Evolutionary conservation across 1,140 invertebrate genomes (phyloP).

Genomic region (Leguminivora glycinivorella): DNA sequence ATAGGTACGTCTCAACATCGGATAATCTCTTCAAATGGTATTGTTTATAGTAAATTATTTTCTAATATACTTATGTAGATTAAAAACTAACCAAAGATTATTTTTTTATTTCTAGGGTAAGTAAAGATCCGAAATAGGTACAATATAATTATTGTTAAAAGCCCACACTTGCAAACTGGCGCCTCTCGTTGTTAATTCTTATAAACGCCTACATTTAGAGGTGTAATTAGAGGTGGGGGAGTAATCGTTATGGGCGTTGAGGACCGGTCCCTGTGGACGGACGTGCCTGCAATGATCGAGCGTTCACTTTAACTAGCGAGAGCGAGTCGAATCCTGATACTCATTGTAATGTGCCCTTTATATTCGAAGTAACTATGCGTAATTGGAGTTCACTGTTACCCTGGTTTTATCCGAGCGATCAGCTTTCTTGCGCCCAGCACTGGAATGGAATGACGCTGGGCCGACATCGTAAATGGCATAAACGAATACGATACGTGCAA

Average conservation of each 20-base stretch:
- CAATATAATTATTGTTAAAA: too few relatives aligned
- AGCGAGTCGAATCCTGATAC: not conserved
- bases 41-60: too few relatives aligned
- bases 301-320: not conserved
- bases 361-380: not conserved
- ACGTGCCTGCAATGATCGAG: not conserved
- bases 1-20: too few relatives aligned
- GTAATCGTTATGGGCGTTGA: slow-evolving; percentile 13
- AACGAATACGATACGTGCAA: slow-evolving; percentile 2
- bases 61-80: too few relatives aligned
- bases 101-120: too few relatives aligned
- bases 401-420: not conserved
- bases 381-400: not conserved
- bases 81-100: too few relatives aligned
- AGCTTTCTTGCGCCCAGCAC: not conserved
- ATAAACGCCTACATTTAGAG: slow-evolving; percentile 19
- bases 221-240: slow-evolving; percentile 4
- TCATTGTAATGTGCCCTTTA: not conserved
- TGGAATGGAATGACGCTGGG: not conserved
- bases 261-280: slow-evolving; percentile 14
- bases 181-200: not conserved
- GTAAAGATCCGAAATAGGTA: too few relatives aligned
- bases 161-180: not conserved
- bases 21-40: too few relatives aligned
- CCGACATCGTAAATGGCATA: not conserved